Evolutionary conservation across 1,140 invertebrate species (phyloP).

Genomic region (Leptonema lineaticorne): DNA sequence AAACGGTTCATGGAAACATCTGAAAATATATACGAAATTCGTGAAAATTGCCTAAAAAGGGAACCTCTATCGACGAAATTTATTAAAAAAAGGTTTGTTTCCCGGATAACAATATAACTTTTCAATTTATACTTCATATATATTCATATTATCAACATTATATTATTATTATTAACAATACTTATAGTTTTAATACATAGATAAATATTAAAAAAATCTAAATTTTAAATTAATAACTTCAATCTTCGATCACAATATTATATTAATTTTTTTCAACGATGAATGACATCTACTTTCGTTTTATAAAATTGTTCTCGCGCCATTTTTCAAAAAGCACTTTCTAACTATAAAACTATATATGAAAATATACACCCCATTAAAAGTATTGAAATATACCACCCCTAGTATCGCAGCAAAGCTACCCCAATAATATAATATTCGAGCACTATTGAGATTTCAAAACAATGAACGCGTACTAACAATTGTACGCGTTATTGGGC

Average conservation of each 20-base stretch:
- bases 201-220: no score
- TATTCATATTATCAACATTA: no score
- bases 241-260: no score
- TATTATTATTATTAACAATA: no score
- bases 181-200: no score
- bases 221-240: no score
- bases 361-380: not conserved
- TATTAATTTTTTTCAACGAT: no score
- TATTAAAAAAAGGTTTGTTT: not conserved
- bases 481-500: not conserved
- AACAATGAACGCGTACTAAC: slow-evolving; percentile 39
- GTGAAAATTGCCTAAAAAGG: not conserved
- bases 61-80: slow-evolving; percentile 27
- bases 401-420: slow-evolving; percentile 29
- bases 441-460: slow-evolving; percentile 35
- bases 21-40: not conserved
- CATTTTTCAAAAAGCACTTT: no score
- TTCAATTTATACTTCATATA: not conserved
- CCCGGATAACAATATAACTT: not conserved
- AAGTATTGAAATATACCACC: slow-evolving; percentile 39
- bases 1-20: not conserved
- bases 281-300: no score
- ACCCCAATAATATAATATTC: slow-evolving; percentile 35
- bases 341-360: not conserved
- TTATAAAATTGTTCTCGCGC: no score